Base-by-base conservation (phyloP, 2,113 vertebrate genomes). In the Shinisaurus crocodilurus region DNA sequence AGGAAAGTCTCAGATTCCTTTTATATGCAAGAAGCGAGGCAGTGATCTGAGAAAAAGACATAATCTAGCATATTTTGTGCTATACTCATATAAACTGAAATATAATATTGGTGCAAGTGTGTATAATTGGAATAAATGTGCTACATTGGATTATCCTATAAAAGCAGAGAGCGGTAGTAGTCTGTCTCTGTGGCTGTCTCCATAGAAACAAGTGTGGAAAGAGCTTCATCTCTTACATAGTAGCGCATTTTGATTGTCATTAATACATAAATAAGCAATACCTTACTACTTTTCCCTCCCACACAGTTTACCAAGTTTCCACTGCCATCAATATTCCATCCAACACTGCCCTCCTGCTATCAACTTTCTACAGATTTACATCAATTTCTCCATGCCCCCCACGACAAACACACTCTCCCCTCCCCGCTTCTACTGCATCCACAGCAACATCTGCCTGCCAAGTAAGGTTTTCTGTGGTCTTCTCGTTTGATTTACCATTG, bases 171-270 rank as follows among this genome's bases (percentile, higher is more conserved):
- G 87, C 93, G 82, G 93, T 89, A 92, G 92, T 82, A 88, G 93
- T 83, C 81, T 75, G 84, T 89, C 92, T 79, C 93, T 91, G 89
- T 93, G 95, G 91, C 67, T 91, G 93, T 96, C 96, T 94, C 94
- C 92, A 97, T 95, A 95, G 96, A 83, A 97, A 97, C 95, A 1
- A 4, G 83, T 90, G 90, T 94, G 92, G 93, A 92, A 70, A 77
- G 25, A 93, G 91, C 90, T 94, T 86, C 96, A 91, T 89, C 93
- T 85, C 45, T 88, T 60, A 95, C 85, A 94, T 23, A 93, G 82
- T 94, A 83, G 83, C 37, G 45, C 90, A 90, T 96, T 94, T 95
- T 82, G 50, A 94, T 95, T 94, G 95, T 95, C 94, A 77, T 90
- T 60, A 72, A 90, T 85, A 57, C 76, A 65, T 90, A 91, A 91